These are phyloP conservation scores for Timandra comae DNA, from an alignment of 2,888 invertebrate species.

Conservation along the genomic window DNA sequence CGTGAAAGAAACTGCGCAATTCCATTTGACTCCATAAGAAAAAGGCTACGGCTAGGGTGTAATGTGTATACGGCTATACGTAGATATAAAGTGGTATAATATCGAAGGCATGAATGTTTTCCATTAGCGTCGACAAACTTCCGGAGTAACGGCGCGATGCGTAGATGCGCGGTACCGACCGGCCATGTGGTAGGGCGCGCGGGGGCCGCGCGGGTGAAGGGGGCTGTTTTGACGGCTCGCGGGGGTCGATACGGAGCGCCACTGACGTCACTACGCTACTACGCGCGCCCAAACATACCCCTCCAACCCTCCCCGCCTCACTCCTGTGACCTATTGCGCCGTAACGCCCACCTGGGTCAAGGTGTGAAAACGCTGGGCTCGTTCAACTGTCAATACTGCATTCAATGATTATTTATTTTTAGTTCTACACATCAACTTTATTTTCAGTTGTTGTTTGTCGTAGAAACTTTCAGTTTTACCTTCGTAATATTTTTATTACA, in stretches of 20 bases:
- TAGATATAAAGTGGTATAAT: constrained; percentile 8
- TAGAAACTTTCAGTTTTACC: no score
- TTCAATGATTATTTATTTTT: no score
- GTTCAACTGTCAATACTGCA: no score
- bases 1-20: constrained; percentile 20
- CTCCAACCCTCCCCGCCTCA: constrained; percentile 34
- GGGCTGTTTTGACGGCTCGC: constrained; percentile 67
- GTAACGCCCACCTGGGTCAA: constrained; percentile 72
- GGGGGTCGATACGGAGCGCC: constrained; percentile 63
- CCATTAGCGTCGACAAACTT: constrained; percentile 54
- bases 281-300: constrained; percentile 71
- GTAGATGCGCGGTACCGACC: constrained; percentile 46
- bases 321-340: constrained; percentile 68
- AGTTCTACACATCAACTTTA: no score
- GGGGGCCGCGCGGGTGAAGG: constrained; percentile 26
- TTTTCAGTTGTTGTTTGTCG: no score
- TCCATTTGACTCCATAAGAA: constrained; percentile 18
- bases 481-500: no score
- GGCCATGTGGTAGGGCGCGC: constrained; percentile 10
- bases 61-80: constrained; percentile 5
- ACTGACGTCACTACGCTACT: constrained; percentile 75
- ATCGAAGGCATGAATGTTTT: constrained; percentile 42
- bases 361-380: constrained; percentile 57
- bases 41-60: constrained; percentile 13
- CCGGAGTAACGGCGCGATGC: constrained; percentile 56